Conservation (phyloP, 1,140 invertebrate genomes). For the Drosophila auraria region DNA sequence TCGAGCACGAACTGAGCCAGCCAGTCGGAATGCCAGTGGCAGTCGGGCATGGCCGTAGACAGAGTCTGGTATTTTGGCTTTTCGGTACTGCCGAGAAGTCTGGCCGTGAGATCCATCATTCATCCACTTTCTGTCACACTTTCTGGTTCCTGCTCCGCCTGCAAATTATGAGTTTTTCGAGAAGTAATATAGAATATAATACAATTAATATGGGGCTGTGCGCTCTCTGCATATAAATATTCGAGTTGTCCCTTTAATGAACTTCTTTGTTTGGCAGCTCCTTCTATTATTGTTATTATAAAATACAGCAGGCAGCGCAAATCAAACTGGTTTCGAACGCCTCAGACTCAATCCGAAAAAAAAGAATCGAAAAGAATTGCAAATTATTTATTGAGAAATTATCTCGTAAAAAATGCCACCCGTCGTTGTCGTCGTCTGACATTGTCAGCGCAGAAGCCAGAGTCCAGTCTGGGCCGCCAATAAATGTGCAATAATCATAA, state of each 20-base stretch:
- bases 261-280: conserved; percentile 40
- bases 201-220: conserved; percentile 16
- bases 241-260: conserved; percentile 66
- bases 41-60: conserved; percentile 41
- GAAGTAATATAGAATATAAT: conserved; percentile 2
- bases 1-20: conserved; percentile 33
- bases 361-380: conserved; percentile 35
- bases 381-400: conserved; percentile 74
- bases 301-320: conserved; percentile 47
- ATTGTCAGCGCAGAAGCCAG: conserved; percentile 22
- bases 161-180: conserved; percentile 20
- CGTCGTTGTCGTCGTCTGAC: conserved; percentile 19
- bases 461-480: conserved; percentile 31
- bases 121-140: conserved; percentile 33
- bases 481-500: conserved; percentile 74
- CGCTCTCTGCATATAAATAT: conserved; percentile 39
- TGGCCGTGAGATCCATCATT: conserved; percentile 31
- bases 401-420: conserved; percentile 60
- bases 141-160: conserved; percentile 17
- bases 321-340: conserved; percentile 61
- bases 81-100: conserved; percentile 23
- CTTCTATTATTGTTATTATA: conserved; percentile 39
- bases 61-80: conserved; percentile 30
- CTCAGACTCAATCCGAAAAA: conserved; percentile 11
- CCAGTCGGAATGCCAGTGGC: conserved; percentile 47